Conservation (phyloP, 35 echinoderm and acorn worm genomes). For the Apostichopus japonicus region DNA sequence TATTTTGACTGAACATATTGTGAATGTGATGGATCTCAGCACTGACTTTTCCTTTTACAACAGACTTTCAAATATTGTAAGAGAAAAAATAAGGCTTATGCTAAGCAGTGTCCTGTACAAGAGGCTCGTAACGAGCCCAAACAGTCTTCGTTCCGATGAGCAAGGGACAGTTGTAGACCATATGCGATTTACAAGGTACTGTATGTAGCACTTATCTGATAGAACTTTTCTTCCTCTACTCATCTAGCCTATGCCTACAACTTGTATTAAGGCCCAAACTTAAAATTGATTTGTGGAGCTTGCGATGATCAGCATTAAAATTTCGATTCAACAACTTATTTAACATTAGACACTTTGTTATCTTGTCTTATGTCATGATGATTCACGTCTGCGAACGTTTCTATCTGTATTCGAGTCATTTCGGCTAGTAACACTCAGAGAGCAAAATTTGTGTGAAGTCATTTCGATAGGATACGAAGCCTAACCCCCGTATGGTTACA, state of each 20-base stretch:
- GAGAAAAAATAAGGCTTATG: background rate
- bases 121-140: background rate
- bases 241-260: background rate
- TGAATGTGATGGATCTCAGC: background rate
- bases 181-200: background rate
- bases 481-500: slow-evolving; percentile 3
- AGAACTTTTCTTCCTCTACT: background rate
- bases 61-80: background rate
- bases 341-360: background rate
- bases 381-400: background rate
- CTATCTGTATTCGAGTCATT: background rate
- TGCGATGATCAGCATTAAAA: background rate
- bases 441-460: background rate
- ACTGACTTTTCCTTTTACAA: background rate
- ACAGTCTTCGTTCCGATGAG: background rate
- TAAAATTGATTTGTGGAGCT: no score
- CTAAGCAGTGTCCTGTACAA: background rate
- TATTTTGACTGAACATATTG: background rate
- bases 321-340: background rate
- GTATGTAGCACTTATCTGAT: no score
- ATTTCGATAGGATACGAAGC: slow-evolving; percentile 9
- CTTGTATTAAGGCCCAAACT: background rate
- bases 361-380: background rate
- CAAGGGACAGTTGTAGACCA: background rate
- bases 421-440: background rate